phyloP scores from a whole-genome alignment of 1,140 invertebrate genomes.

The Pachypsylla venusta region DNA sequence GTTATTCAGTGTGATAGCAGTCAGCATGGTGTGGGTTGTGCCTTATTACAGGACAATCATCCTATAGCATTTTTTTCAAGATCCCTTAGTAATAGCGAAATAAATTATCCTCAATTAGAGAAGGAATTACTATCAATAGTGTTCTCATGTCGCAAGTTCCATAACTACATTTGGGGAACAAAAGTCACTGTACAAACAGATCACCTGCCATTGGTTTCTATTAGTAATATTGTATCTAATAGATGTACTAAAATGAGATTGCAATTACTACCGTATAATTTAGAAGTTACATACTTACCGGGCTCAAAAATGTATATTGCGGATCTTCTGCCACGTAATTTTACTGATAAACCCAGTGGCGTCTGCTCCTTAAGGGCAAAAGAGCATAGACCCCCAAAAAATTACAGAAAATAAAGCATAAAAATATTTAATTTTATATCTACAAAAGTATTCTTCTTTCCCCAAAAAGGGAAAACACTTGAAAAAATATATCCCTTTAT shows the following conservation, averaged over 20 bases:
- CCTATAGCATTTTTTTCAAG: slow-evolving; percentile 26
- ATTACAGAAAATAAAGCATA: too few relatives aligned
- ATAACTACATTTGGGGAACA: slow-evolving; percentile 27
- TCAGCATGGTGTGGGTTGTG: slow-evolving; percentile 23
- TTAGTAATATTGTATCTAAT: slow-evolving; percentile 29
- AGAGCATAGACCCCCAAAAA: too few relatives aligned
- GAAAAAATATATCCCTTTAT: too few relatives aligned
- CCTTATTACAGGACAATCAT: slow-evolving; percentile 22
- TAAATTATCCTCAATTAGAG: slow-evolving; percentile 28
- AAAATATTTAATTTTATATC: too few relatives aligned
- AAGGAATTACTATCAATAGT: slow-evolving; percentile 29
- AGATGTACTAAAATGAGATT: slow-evolving; percentile 26
- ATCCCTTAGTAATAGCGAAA: slow-evolving; percentile 26
- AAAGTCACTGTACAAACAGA: slow-evolving; percentile 29
- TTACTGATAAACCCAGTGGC: too few relatives aligned
- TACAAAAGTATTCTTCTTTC: too few relatives aligned
- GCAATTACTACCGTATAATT: slow-evolving; percentile 23
- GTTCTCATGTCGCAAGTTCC: slow-evolving; percentile 25
- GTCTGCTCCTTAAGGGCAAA: too few relatives aligned
- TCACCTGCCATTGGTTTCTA: slow-evolving; percentile 31
- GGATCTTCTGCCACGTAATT: slow-evolving; percentile 15
- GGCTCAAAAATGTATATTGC: slow-evolving; percentile 23
- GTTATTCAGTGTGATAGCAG: slow-evolving; percentile 21
- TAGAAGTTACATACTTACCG: slow-evolving; percentile 26
- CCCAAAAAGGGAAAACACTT: too few relatives aligned